Percentiles rank a stretch among this genome's conserved stretches.
Conservation (phyloP, 1,140 invertebrate species). For the Drosophila littoralis region DNA sequence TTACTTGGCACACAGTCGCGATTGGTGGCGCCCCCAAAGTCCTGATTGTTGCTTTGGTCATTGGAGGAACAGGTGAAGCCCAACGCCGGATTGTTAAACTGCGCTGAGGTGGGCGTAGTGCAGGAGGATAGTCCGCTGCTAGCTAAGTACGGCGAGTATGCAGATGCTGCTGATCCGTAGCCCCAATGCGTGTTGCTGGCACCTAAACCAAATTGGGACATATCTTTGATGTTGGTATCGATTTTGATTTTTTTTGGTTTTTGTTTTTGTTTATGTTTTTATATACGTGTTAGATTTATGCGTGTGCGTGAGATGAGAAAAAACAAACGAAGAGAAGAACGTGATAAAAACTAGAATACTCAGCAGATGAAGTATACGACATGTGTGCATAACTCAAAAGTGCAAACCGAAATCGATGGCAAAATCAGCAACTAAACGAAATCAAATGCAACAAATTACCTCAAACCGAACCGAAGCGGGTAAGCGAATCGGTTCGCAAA, state of each 20-base stretch:
- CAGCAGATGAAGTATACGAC: conserved; percentile 30
- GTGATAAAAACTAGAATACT: conserved; percentile 31
- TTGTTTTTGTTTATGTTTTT: background rate
- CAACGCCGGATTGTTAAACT: conserved; percentile 88
- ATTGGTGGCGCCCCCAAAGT: conserved; percentile 86
- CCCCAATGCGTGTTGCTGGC: conserved; percentile 93
- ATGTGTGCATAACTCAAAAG: conserved; percentile 2
- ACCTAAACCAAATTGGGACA: conserved; percentile 91
- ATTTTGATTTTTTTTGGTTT: conserved; percentile 1
- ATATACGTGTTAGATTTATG: conserved; percentile 8
- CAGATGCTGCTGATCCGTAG: conserved; percentile 92
- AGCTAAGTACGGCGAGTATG: conserved; percentile 91
- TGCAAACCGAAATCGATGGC: conserved; percentile 2
- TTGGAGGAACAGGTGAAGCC: conserved; percentile 88
- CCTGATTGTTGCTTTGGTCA: conserved; percentile 89
- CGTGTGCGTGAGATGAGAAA: conserved; percentile 18
- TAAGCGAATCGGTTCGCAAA: background rate
- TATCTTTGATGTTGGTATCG: conserved; percentile 85
- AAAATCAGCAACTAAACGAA: background rate
- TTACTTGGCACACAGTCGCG: conserved; percentile 84
- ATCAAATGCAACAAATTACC: background rate
- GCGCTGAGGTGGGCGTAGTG: conserved; percentile 87
- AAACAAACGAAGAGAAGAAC: conserved; percentile 40
- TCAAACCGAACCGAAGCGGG: background rate
- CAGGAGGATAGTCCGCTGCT: conserved; percentile 87